These are phyloP conservation scores for Taeniopygia guttata DNA, from an alignment of 2,797 vertebrate genomes.

Conservation along the genomic window DNA sequence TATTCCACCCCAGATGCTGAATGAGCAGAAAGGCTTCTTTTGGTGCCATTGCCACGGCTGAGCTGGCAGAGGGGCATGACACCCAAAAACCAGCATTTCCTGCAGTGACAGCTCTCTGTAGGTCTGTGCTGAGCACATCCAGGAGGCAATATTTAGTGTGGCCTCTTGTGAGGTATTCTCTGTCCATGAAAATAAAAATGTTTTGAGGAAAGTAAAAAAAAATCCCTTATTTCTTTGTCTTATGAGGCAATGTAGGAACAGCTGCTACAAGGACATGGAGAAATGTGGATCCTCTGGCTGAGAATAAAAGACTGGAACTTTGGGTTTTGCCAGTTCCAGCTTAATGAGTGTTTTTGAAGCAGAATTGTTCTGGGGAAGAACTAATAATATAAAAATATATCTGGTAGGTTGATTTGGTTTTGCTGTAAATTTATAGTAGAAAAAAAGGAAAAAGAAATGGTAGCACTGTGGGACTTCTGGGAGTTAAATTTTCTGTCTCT, in stretches of 20 bases:
- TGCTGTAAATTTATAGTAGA: neutral
- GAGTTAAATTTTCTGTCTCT: neutral
- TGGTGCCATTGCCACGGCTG: neutral
- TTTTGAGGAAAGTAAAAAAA: neutral
- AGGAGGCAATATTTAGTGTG: neutral
- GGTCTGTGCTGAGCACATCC: neutral
- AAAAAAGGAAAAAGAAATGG: neutral
- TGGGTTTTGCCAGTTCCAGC: neutral
- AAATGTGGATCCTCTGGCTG: neutral
- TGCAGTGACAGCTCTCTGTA: neutral
- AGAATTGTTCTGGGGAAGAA: neutral
- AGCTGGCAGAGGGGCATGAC: neutral
- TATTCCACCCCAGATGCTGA: neutral
- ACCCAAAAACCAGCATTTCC: neutral
- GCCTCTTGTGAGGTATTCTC: rapidly evolving
- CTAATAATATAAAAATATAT: neutral
- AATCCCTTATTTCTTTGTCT: neutral
- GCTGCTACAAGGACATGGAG: neutral
- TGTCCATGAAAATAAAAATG: neutral
- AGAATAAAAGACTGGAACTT: neutral
- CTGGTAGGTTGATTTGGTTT: neutral
- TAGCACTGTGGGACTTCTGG: neutral
- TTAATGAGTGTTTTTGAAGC: neutral
- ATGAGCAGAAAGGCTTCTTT: neutral
- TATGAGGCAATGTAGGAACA: rapidly evolving